Conservation (phyloP, 2,797 vertebrate species). For the Artibeus lituratus region DNA sequence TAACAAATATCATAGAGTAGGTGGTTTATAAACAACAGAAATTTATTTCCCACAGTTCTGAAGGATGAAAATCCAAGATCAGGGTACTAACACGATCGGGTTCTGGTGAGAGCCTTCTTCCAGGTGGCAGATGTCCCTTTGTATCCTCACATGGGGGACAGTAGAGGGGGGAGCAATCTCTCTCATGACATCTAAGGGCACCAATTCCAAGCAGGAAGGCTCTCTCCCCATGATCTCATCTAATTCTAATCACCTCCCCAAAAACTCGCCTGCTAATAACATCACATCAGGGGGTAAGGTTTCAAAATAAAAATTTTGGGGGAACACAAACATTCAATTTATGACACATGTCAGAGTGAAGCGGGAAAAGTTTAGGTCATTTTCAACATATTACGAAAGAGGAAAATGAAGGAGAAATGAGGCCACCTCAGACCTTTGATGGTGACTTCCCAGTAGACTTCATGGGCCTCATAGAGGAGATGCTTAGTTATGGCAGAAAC, state of each 20-base stretch:
- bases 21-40: neutral
- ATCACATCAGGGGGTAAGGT: neutral
- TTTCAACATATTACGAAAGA: neutral
- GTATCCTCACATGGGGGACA: neutral
- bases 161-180: no score
- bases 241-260: neutral
- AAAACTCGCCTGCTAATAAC: neutral
- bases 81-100: rapidly evolving
- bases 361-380: neutral
- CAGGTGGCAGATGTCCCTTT: neutral
- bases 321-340: neutral
- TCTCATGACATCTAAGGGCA: neutral
- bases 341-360: neutral
- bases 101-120: neutral
- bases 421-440: neutral
- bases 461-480: neutral
- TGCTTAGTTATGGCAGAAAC: neutral
- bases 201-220: neutral
- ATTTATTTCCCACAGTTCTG: neutral
- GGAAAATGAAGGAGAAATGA: neutral
- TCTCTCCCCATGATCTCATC: neutral
- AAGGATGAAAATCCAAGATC: neutral
- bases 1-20: neutral
- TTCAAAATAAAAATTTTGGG: neutral
- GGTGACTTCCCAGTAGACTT: neutral